phyloP scores from a whole-genome alignment of 2,797 vertebrate species.

The Coccyzus lansbergi region DNA sequence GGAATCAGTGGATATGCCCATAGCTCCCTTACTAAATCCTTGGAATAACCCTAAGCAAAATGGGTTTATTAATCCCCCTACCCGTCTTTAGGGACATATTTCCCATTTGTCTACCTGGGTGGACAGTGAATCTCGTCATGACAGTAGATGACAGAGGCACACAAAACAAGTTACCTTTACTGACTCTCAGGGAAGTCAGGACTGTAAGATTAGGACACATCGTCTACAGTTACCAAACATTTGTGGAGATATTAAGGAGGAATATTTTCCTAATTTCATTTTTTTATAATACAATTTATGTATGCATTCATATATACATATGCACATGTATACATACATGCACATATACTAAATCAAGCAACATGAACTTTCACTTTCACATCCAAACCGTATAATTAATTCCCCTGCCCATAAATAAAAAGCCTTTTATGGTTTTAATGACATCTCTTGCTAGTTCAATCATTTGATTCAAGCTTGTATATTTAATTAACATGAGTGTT shows the following conservation, averaged over 20 bases:
- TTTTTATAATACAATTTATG: background rate
- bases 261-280: background rate
- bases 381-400: background rate
- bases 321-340: background rate
- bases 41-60: background rate
- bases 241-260: background rate
- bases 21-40: background rate
- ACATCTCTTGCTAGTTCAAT: background rate
- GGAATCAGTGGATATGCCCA: background rate
- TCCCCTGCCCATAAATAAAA: background rate
- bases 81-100: background rate
- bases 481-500: slow-evolving; percentile 48
- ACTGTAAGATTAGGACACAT: background rate
- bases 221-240: background rate
- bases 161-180: background rate
- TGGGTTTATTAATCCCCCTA: background rate
- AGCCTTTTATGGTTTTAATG: background rate
- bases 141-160: background rate
- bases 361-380: background rate
- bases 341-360: background rate
- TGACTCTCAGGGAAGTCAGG: background rate
- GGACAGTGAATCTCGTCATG: background rate
- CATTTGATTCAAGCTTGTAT: slow-evolving; percentile 28
- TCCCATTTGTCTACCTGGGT: background rate
- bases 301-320: background rate